Conservation (phyloP, 2,888 invertebrate species). For the Miltochrista miniata region DNA sequence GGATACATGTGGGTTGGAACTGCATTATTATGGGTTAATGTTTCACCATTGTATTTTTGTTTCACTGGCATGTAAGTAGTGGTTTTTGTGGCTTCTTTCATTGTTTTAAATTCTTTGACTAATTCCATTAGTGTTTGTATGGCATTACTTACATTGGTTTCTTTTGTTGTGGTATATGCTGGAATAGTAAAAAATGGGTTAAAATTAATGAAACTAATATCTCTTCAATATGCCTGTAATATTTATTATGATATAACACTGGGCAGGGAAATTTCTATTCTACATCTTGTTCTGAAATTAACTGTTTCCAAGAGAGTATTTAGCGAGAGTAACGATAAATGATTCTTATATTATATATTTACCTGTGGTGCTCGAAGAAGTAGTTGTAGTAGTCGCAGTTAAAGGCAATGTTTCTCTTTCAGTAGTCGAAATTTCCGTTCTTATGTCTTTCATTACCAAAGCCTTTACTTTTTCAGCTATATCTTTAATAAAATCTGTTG, state of each 20-base stretch:
- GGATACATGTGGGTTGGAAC: background rate
- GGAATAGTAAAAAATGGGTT: constrained; percentile 10
- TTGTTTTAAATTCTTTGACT: constrained; percentile 50
- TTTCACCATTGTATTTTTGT: background rate
- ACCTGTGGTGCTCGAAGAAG: constrained; percentile 9
- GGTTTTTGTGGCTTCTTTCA: constrained; percentile 31
- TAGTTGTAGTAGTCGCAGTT: constrained; percentile 24
- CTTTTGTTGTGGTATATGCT: constrained; percentile 24
- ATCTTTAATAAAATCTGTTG: constrained; percentile 46
- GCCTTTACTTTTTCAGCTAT: constrained; percentile 62
- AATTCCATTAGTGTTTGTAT: constrained; percentile 55
- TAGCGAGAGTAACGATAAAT: too few species aligned
- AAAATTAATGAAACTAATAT: too few species aligned
- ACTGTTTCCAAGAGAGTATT: too few species aligned
- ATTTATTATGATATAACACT: too few species aligned
- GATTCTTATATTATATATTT: background rate
- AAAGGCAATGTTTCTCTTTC: constrained; percentile 24
- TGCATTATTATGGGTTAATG: background rate
- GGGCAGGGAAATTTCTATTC: too few species aligned
- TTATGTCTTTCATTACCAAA: constrained; percentile 58
- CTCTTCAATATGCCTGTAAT: too few species aligned
- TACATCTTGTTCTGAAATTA: too few species aligned
- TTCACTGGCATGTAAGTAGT: constrained; percentile 7
- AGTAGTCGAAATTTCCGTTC: constrained; percentile 30
- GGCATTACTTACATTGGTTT: constrained; percentile 30